Conservation (phyloP, 2,113 vertebrate genomes). For the Pelecanus crispus region DNA sequence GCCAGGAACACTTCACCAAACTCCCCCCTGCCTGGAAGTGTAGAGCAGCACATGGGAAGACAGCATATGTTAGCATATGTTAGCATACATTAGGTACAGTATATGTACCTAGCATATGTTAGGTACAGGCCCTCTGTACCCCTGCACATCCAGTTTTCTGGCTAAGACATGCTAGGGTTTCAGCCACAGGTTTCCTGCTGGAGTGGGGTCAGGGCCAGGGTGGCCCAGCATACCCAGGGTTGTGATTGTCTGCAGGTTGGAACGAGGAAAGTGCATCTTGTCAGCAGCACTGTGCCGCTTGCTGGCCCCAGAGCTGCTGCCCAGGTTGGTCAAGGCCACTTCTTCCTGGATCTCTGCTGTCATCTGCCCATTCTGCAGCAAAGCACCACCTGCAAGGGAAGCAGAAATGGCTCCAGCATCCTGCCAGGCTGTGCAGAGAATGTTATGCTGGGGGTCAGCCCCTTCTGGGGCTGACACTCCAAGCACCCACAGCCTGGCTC, state of each 20-base stretch:
- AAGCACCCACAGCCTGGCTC: neutral
- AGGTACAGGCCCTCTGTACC: neutral
- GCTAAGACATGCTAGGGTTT: neutral
- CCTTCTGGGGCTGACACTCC: neutral
- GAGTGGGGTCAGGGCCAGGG: neutral
- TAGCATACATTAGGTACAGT: neutral
- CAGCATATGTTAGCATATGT: accelerated
- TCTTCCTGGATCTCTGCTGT: slow-evolving; percentile 93
- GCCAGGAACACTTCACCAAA: slow-evolving; percentile 96
- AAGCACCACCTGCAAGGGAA: slow-evolving; percentile 74
- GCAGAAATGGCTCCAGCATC: neutral
- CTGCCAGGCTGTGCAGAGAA: neutral
- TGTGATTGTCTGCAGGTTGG: slow-evolving; percentile 91
- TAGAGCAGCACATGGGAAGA: neutral
- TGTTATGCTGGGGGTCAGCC: neutral
- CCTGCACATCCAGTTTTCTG: neutral
- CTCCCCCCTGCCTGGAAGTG: slow-evolving; percentile 84
- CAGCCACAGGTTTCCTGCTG: neutral
- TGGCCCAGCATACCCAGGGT: slow-evolving; percentile 80
- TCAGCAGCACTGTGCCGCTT: slow-evolving; percentile 88
- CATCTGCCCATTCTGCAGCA: slow-evolving; percentile 90
- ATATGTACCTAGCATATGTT: accelerated
- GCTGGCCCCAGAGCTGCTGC: slow-evolving; percentile 76
- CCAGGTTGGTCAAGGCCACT: slow-evolving; percentile 86
- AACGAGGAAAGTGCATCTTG: slow-evolving; percentile 86